Percentiles rank a stretch among this genome's conserved stretches.
phyloP scores from a whole-genome alignment of 2,888 invertebrate genomes.

The Papilio demoleus region DNA sequence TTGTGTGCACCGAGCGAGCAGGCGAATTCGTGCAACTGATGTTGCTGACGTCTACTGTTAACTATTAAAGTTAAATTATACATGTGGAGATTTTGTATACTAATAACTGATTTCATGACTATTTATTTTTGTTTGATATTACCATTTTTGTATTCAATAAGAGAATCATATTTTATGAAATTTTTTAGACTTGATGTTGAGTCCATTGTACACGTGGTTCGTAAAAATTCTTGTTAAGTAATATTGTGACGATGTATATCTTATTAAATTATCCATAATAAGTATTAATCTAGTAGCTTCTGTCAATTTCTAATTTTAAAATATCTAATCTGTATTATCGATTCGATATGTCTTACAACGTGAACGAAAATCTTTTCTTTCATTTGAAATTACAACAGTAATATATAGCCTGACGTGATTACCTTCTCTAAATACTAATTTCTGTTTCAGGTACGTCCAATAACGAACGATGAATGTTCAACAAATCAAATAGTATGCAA shows the following conservation, averaged over 20 bases:
- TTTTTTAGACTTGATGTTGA: too few species aligned
- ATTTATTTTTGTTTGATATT: too few species aligned
- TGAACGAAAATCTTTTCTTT: background rate
- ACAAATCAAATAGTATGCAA: background rate
- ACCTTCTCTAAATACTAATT: background rate
- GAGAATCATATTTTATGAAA: too few species aligned
- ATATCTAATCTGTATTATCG: background rate
- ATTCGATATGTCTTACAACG: background rate
- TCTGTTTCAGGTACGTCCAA: conserved; percentile 15
- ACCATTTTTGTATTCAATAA: too few species aligned
- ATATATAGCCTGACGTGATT: background rate
- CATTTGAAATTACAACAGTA: background rate
- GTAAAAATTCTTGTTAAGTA: background rate
- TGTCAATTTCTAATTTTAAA: conserved; percentile 1
- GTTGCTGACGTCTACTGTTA: too few species aligned
- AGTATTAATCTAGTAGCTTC: conserved; percentile 1
- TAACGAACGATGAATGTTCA: background rate
- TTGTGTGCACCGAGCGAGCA: too few species aligned
- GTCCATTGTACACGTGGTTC: background rate
- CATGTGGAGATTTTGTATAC: too few species aligned
- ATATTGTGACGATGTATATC: background rate
- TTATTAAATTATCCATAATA: background rate
- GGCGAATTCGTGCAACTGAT: too few species aligned
- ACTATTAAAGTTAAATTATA: too few species aligned
- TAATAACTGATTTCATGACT: too few species aligned